Percentiles rank a stretch among this genome's conserved stretches.
Conservation (phyloP, 2,888 invertebrate species). For the Enchytraeus crypticus region DNA sequence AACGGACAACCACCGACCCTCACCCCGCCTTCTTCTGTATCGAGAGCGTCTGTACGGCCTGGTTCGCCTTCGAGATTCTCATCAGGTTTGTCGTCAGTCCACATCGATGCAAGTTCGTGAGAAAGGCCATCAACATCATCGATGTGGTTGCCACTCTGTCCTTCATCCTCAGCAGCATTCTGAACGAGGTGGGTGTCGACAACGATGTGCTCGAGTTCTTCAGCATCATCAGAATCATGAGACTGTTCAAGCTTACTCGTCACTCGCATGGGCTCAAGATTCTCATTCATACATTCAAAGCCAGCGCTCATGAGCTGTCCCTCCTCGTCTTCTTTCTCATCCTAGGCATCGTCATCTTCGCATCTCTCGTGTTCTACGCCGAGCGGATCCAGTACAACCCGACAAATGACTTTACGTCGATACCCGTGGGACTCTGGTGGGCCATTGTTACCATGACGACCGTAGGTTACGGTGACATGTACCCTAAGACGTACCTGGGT, state of each 20-base stretch:
- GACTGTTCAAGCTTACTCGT: slow-evolving; percentile 16
- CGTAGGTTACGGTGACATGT: slow-evolving; percentile 56
- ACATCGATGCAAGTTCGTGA: slow-evolving; percentile 77
- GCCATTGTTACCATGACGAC: too few relatives aligned
- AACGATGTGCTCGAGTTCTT: slow-evolving; percentile 50
- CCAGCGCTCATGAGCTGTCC: too few relatives aligned
- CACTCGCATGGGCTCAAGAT: slow-evolving; percentile 11
- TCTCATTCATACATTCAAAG: too few relatives aligned
- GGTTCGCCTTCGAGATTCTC: slow-evolving; percentile 88
- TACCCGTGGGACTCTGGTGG: too few relatives aligned
- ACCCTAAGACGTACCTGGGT: slow-evolving; percentile 31
- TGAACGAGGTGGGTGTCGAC: slow-evolving; percentile 43
- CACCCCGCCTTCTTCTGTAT: slow-evolving; percentile 87
- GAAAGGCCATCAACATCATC: slow-evolving; percentile 85
- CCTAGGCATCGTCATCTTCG: too few relatives aligned
- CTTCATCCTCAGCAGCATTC: slow-evolving; percentile 60
- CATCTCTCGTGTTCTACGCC: slow-evolving; percentile 14
- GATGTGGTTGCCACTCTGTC: slow-evolving; percentile 86
- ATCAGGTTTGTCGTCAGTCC: slow-evolving; percentile 80
- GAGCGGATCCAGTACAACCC: slow-evolving; percentile 16
- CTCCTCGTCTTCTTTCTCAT: too few relatives aligned
- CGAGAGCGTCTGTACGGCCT: slow-evolving; percentile 82
- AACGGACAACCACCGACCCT: slow-evolving; percentile 66
- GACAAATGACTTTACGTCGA: slow-evolving; percentile 13
- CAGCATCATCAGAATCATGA: slow-evolving; percentile 18